Evolutionary conservation across 2,797 vertebrate species (phyloP).

Genomic region (Catostomus latipinnis): DNA sequence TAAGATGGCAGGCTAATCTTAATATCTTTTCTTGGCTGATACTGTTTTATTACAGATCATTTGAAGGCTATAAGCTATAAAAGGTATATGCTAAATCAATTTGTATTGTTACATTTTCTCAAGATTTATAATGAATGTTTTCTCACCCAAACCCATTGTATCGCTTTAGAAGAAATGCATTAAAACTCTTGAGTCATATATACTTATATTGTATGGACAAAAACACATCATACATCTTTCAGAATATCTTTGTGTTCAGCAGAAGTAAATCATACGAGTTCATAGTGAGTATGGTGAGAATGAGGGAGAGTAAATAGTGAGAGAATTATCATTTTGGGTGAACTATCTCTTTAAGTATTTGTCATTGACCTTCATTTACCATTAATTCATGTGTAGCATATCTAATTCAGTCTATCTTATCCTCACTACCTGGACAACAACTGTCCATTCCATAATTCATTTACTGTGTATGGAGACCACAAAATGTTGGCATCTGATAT

Average conservation of each 20-base stretch:
- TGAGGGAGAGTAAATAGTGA: too few species aligned
- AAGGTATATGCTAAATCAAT: not conserved
- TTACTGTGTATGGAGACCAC: constrained; percentile 5
- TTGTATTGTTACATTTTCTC: not conserved
- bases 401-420: constrained; percentile 66
- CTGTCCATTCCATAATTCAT: not conserved
- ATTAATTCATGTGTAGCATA: constrained; percentile 57
- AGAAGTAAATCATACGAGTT: too few species aligned
- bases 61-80: not conserved
- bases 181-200: too few species aligned
- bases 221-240: too few species aligned
- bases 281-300: too few species aligned
- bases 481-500: constrained; percentile 49
- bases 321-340: too few species aligned
- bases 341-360: not conserved
- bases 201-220: too few species aligned
- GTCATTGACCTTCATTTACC: not conserved
- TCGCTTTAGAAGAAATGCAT: too few species aligned
- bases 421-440: too few species aligned
- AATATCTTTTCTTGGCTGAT: constrained; percentile 14
- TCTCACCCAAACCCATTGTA: too few species aligned
- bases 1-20: constrained; percentile 22
- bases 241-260: too few species aligned
- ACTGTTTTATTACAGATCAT: not conserved
- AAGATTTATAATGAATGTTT: too few species aligned